Conservation (phyloP, 2,113 vertebrate species). For the Misgurnus anguillicaudatus region DNA sequence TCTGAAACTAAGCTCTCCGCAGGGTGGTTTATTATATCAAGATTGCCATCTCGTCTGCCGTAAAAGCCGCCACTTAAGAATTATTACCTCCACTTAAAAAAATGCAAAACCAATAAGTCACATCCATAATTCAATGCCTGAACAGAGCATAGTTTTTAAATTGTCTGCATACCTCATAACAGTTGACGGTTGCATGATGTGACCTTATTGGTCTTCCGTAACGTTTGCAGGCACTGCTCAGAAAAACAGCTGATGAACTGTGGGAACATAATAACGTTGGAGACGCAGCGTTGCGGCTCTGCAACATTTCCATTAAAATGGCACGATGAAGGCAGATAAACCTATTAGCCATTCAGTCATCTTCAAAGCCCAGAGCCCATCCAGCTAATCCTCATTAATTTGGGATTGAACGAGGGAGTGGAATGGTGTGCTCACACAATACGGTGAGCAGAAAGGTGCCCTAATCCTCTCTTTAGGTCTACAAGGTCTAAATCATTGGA, state of each 20-base stretch:
- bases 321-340: conserved; percentile 56
- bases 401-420: conserved; percentile 45
- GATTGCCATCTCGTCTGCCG: not conserved
- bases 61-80: conserved; percentile 19
- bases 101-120: conserved; percentile 12
- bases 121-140: not conserved
- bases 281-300: not conserved
- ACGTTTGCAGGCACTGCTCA: not conserved
- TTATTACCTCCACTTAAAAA: not conserved
- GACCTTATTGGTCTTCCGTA: conserved; percentile 15
- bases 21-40: conserved; percentile 39
- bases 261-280: conserved; percentile 12
- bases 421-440: conserved; percentile 48
- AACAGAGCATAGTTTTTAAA: not conserved
- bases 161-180: not conserved
- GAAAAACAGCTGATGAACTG: conserved; percentile 11
- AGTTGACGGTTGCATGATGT: not conserved
- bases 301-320: conserved; percentile 53
- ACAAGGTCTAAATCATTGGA: conserved; percentile 46
- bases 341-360: conserved; percentile 62
- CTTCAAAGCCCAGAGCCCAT: conserved; percentile 63
- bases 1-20: conserved; percentile 37
- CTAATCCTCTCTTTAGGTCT: conserved; percentile 57
- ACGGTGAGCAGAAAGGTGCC: conserved; percentile 42
- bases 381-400: conserved; percentile 59